A percentile compares a stretch with the other conserved stretches of the same genome.
These are phyloP conservation scores for Lordiphosa stackelbergi DNA, from an alignment of 1,140 invertebrate species.

Conservation along the genomic window DNA sequence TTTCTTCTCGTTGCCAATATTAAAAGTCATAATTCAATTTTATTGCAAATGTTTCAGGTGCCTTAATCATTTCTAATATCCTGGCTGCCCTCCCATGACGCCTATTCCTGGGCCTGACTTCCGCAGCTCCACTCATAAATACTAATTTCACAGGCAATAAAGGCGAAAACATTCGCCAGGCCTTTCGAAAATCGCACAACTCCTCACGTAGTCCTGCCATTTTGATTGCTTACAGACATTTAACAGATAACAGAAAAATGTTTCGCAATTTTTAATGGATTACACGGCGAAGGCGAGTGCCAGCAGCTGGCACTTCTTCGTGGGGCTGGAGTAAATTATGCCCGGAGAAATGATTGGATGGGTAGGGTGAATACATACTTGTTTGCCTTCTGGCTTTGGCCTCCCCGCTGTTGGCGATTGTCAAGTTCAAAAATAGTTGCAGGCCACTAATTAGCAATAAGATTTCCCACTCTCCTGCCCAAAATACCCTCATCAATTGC, in stretches of 20 bases:
- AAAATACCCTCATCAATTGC: constrained; percentile 58
- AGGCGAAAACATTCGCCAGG: constrained; percentile 35
- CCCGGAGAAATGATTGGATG: not conserved
- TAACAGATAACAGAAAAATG: constrained; percentile 51
- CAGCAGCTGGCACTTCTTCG: constrained; percentile 15
- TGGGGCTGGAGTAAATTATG: constrained; percentile 1
- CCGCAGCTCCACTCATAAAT: constrained; percentile 64
- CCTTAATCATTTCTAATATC: constrained; percentile 76
- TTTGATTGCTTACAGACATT: constrained; percentile 59
- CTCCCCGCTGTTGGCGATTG: not conserved
- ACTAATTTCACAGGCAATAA: constrained; percentile 77
- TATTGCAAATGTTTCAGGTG: constrained; percentile 76
- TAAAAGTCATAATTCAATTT: constrained; percentile 77
- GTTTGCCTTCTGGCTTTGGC: too few relatives aligned
- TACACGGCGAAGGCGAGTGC: constrained; percentile 35
- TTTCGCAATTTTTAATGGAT: constrained; percentile 65
- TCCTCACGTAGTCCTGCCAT: constrained; percentile 58
- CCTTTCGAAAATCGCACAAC: constrained; percentile 16
- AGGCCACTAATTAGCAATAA: constrained; percentile 41
- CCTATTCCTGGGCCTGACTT: constrained; percentile 44
- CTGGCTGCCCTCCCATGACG: constrained; percentile 58
- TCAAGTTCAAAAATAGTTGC: constrained; percentile 32
- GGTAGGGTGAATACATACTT: too few relatives aligned
- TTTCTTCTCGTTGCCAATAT: constrained; percentile 46
- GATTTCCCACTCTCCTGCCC: not conserved